Evolutionary conservation across 2,113 vertebrate genomes (phyloP), one percentile per base, ranked within the genome.

Genomic region (Malurus melanocephalus): DNA sequence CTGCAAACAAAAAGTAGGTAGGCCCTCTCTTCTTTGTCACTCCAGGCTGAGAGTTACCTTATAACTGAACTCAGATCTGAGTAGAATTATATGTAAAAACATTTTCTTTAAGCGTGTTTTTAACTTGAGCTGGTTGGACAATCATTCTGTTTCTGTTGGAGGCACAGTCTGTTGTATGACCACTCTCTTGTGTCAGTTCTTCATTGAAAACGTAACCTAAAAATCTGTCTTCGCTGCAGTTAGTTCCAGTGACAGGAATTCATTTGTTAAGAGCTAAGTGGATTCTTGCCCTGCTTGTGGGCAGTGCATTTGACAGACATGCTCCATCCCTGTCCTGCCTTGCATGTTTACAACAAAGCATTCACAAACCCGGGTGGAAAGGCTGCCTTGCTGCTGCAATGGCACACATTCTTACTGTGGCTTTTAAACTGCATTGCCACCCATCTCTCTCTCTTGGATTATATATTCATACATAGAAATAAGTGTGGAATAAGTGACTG

Each of bases 401-500:
- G 61, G 52, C 53, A 53, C 35, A 66, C 38, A 69, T 75, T 88
- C 57, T 68, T 92, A 11, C 66, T n/a, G 57, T 46, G 35, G 42
- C 61, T 93, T 91, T 94, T 76, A 87, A 91, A 81, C 55, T 86
- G 59, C 38, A 40, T 59, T 40, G 22, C 65, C 85, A 27, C 53
- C 88, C 19, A 3, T 69, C 77, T 77, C 87, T 59, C 62, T 73
- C 23, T 88, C 71, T 67, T 86, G 49, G 71, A 82, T 90, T 90
- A 75, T 69, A 60, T 52, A 94, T 93, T 93, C 89, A 65, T 65
- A 56, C 51, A 51, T 51, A 87, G 85, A 62, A 85, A 53, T 75
- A 90, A 85, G 62, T 17, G 4, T 75, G 79, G 83, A 75, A 17
- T 65, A 91, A 93, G 57, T 73, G 76, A 60, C 78, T 94, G 85